A percentile compares a stretch with the other conserved stretches of the same genome.
These are phyloP conservation scores for Drosophila azteca DNA, from an alignment of 1,140 invertebrate species.

Conservation along the genomic window DNA sequence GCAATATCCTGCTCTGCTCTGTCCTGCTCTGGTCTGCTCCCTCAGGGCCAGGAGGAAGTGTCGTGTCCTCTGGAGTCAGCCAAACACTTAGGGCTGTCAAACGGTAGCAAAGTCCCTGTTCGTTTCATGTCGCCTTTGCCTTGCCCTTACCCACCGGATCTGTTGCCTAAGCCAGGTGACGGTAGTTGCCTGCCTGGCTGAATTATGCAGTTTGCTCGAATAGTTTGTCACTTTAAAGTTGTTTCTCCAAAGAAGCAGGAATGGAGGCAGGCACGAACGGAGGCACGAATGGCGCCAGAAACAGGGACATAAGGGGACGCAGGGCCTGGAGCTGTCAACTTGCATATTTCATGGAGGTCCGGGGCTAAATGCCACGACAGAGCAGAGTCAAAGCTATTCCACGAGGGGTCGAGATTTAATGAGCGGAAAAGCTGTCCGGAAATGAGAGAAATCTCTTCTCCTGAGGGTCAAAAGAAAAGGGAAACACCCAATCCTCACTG, in stretches of 20 bases:
- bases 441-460: constrained; percentile 11
- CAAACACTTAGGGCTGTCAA: constrained; percentile 50
- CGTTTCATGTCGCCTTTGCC: background rate
- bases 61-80: constrained; percentile 42
- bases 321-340: constrained; percentile 10
- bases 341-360: constrained; percentile 35
- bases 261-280: background rate
- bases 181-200: background rate
- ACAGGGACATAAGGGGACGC: background rate
- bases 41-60: constrained; percentile 28
- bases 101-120: constrained; percentile 45
- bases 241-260: constrained; percentile 1
- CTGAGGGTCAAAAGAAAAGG: too few relatives aligned
- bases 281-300: constrained; percentile 1
- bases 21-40: constrained; percentile 9
- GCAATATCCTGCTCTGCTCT: background rate
- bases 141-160: background rate
- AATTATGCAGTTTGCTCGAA: constrained; percentile 1
- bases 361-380: background rate
- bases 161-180: background rate
- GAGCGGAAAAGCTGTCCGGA: constrained; percentile 28
- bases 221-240: constrained; percentile 51
- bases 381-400: background rate
- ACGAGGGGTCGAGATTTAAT: constrained; percentile 14
- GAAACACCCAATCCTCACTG: too few relatives aligned